Evolutionary conservation across 2,888 invertebrate species (phyloP).

Genomic region (Heliconius erato): DNA sequence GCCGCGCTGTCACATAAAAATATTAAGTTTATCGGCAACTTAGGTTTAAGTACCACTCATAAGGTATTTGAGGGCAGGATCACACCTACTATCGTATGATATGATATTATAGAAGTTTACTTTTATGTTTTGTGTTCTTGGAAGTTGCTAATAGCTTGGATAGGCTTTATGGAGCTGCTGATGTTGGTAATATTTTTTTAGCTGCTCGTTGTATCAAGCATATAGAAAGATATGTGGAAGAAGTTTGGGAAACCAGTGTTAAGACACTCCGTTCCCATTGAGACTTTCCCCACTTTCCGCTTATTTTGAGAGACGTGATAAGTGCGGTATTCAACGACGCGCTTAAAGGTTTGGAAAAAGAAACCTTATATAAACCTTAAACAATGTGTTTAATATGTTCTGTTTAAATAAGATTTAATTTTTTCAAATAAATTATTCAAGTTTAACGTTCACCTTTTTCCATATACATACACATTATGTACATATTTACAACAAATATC

Average conservation of each 20-base stretch:
- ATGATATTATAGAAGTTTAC: conserved; percentile 54
- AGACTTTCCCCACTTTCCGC: background rate
- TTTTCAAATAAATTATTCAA: too few species aligned
- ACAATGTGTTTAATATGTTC: too few species aligned
- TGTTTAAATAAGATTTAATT: too few species aligned
- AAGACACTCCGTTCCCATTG: background rate
- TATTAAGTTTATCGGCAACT: conserved; percentile 77
- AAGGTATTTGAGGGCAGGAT: conserved; percentile 60
- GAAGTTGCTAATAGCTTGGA: conserved; percentile 56
- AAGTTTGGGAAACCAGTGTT: background rate
- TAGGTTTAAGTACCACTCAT: conserved; percentile 65
- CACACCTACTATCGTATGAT: conserved; percentile 57
- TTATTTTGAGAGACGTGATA: too few species aligned
- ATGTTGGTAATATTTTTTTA: background rate
- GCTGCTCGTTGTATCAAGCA: background rate
- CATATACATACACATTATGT: too few species aligned
- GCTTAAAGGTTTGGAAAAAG: too few species aligned
- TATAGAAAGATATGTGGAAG: background rate
- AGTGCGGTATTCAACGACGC: too few species aligned
- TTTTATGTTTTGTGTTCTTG: conserved; percentile 57
- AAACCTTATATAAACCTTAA: too few species aligned
- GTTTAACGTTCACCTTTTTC: too few species aligned
- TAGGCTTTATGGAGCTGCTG: background rate
- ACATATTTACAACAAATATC: too few species aligned
- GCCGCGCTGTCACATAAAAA: conserved; percentile 72